phyloP scores from a whole-genome alignment of 2,113 vertebrate species.

The Tichodroma muraria region DNA sequence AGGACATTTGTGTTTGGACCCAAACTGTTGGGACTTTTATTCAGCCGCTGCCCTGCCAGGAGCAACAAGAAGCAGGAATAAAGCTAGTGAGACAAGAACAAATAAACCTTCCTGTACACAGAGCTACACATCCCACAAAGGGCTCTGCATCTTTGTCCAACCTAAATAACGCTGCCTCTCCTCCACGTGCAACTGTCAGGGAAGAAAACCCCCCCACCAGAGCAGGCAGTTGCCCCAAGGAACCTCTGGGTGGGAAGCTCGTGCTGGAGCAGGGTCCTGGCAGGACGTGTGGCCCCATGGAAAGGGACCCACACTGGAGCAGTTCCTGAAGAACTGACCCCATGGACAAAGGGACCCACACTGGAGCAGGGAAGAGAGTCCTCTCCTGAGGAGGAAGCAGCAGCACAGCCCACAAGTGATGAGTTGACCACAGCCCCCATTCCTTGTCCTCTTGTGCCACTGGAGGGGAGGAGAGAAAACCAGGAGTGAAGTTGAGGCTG shows the following conservation, averaged over 20 bases:
- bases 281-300: neutral
- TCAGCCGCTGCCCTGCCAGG: neutral
- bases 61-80: neutral
- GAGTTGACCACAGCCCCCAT: neutral
- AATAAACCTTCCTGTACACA: neutral
- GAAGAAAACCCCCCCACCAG: neutral
- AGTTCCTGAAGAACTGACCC: neutral
- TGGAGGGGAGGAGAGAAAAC: neutral
- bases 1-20: neutral
- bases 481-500: neutral
- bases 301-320: neutral
- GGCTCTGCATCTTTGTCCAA: neutral
- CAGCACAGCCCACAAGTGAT: too few relatives aligned
- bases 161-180: neutral
- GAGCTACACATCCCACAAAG: neutral
- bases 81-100: neutral
- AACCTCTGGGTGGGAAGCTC: neutral
- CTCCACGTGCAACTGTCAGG: neutral
- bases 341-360: neutral
- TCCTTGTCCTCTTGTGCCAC: neutral
- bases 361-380: neutral
- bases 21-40: neutral
- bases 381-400: neutral
- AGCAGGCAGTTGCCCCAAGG: neutral
- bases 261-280: neutral